Base-by-base conservation (phyloP, 92 coral and sea anemone species). In the Parazoanthus swiftii region DNA sequence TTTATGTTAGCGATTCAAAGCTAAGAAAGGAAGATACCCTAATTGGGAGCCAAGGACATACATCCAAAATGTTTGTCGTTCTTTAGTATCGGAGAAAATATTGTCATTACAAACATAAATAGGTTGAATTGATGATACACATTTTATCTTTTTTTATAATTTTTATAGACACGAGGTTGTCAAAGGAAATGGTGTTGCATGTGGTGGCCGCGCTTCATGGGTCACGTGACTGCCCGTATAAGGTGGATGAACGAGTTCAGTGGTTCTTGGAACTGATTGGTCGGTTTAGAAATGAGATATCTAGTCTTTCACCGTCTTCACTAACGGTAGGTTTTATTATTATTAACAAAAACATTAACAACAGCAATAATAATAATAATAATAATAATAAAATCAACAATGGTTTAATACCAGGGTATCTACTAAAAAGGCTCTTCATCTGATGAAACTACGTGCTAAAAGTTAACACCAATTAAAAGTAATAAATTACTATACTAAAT, bases 261-360 rank as follows among this genome's bases (percentile, higher is more conserved):
- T 95, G 93, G 94, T 88, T 95, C 58, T 74, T 92, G 89, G 98
- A 95, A 25, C 85, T 95, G 43, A 90, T 91, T 85, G 91, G 94
- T 81, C 98, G 86, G 83, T 86, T 90, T n/a, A 79, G 92, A 74
- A 89, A 43, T 65, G 75, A 71, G 48, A 35, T 43, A 29, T 29
- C 42, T 63, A 70, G 13, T 46, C n/a, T 13, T 37, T 25, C 87
- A 3, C 79, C 59, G 0, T 6, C 2, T 71, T 18, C 51, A 36
- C 78, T 13, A 29, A 83, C 66, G 65, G 87, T 83, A 70, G 15
- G 87, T 70, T 13, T 36, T 65, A 29, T 29, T 29, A 29, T 29
- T 29, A 29, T 29, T 29, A 29, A 29, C 33, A 29, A 29, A 0
- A 29, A 29, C 33, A 29, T 29, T 29, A 29, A 29, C 33, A 29